phyloP scores from a whole-genome alignment of 2,113 vertebrate species.

The Phrynosoma blainvillii region DNA sequence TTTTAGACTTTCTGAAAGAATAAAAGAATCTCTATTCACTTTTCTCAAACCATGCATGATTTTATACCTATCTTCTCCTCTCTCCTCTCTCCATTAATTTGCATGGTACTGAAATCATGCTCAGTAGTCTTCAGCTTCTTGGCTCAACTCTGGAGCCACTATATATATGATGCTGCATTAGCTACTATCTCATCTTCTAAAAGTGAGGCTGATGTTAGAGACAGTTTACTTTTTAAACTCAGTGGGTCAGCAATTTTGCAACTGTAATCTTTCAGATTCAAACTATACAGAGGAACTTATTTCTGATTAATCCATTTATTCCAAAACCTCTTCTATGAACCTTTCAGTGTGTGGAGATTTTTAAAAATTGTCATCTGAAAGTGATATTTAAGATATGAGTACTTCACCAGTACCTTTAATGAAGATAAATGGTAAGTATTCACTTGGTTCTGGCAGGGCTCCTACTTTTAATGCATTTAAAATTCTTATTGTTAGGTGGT shows the following conservation, averaged over 20 bases:
- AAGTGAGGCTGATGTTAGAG: neutral
- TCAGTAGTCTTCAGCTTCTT: neutral
- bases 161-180: neutral
- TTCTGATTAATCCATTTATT: conserved; percentile 11
- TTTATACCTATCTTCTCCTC: neutral
- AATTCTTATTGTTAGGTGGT: neutral
- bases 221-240: conserved; percentile 6
- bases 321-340: neutral
- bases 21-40: neutral
- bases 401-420: conserved; percentile 1
- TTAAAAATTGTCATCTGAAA: neutral
- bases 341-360: neutral
- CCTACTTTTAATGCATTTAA: conserved; percentile 14
- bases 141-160: neutral
- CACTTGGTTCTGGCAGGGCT: conserved; percentile 17
- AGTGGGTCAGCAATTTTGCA: neutral
- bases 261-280: conserved; percentile 13
- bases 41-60: neutral
- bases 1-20: neutral
- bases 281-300: neutral
- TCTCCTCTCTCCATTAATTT: conserved; percentile 11
- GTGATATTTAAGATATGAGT: conserved; percentile 15
- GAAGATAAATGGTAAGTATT: conserved; percentile 11
- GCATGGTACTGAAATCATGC: neutral
- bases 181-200: neutral